Evolutionary conservation across 2,888 invertebrate genomes (phyloP), one percentile per base, ranked within the genome.

Genomic region (Andricus quercusramuli): DNA sequence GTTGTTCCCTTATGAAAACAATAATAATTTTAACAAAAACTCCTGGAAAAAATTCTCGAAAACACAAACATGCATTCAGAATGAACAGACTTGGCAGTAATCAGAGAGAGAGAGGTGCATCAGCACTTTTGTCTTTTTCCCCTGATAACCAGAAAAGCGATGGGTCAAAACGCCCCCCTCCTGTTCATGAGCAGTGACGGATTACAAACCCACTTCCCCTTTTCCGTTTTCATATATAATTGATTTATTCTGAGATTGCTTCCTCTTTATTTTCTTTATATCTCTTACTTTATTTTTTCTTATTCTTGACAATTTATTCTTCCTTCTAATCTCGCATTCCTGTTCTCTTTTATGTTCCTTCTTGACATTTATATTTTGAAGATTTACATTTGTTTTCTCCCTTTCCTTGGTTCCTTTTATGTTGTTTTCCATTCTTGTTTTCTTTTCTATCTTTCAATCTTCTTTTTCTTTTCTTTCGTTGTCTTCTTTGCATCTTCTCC

Each of bases 41-140:
- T 68, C 68, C 68, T 22, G 44, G 68, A 68, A 68, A 68, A 68
- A 68, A 68, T 68, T 68, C 68, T 68, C 44, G 68, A 44, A 68
- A 68, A 68, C 56, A 68, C 41, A 68, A 68, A 68, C 68, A 68
- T 68, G 44, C 44, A 68, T 13, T 15, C 37, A 44, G 22, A 44
- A 68, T 44, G 41, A 68, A 68, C 68, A 68, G 13, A 67, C 68
- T 68, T 68, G 68, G 68, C 68, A 68, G 44, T 68, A 68, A 68
- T 68, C 68, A 68, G 37, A 67, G 67, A 67, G 68, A 56, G 56
- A 56, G 56, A 70, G 70, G 70, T 70, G 70, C 70, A 70, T 51
- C 70, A 70, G 70, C 70, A 74, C 29, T 68, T 68, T 68, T 44
- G n/a, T 68, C 44, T 15, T 74, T 56, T 74, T 51, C 74, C 56